phyloP scores from a whole-genome alignment of 2,113 vertebrate species.

The Chaetodon auriga region DNA sequence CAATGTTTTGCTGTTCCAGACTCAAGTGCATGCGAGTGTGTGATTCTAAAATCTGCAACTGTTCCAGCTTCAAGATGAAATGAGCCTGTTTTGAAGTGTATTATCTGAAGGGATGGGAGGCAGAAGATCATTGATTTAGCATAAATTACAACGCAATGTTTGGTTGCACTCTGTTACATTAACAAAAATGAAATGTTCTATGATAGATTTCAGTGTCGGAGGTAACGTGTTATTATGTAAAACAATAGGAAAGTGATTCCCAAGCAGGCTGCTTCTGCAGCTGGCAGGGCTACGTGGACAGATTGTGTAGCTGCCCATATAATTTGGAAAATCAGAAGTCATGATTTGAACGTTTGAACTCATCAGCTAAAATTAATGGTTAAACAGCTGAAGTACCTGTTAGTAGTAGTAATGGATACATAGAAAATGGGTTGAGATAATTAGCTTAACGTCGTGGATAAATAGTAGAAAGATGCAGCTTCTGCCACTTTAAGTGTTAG shows the following conservation, averaged over 20 bases:
- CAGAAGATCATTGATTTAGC: background rate
- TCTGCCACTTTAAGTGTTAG: background rate
- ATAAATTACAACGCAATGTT: background rate
- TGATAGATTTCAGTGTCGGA: background rate
- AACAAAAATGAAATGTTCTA: background rate
- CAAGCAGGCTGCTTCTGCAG: background rate
- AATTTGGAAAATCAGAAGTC: too few relatives aligned
- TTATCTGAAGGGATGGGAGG: background rate
- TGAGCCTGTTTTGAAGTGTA: background rate
- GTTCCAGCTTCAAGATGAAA: background rate
- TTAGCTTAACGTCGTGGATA: background rate
- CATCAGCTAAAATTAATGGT: background rate
- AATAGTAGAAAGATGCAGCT: background rate
- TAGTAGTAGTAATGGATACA: too few relatives aligned
- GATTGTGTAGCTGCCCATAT: background rate
- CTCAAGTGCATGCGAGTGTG: background rate
- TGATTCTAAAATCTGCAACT: constrained; percentile 16
- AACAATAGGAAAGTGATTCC: background rate
- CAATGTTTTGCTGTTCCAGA: constrained; percentile 9
- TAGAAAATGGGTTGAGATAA: too few relatives aligned
- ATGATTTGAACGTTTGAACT: background rate
- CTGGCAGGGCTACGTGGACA: too few relatives aligned
- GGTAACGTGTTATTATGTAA: background rate
- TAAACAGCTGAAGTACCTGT: background rate
- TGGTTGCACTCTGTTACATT: background rate